phyloP scores from a whole-genome alignment of 92 coral and sea anemone genomes.

The Anthopleura xanthogrammica region DNA sequence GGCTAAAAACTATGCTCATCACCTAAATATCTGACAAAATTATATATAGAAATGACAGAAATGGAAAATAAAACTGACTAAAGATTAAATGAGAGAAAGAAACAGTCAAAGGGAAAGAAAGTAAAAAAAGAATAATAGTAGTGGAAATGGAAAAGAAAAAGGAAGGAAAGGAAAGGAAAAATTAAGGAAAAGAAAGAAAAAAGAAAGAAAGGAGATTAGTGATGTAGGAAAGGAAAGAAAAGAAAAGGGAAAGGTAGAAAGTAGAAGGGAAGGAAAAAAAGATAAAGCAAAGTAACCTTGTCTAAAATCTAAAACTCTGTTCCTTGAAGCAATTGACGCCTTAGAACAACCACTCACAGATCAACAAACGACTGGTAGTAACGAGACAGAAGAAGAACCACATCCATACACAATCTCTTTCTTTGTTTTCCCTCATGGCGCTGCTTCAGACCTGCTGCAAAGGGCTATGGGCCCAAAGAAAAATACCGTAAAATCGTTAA shows the following conservation, averaged over 20 bases:
- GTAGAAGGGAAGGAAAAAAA: background rate
- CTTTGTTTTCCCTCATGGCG: conserved; percentile 89
- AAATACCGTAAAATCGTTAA: conserved; percentile 23
- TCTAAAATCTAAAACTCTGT: background rate
- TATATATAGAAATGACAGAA: too few species aligned
- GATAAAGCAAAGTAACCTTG: background rate
- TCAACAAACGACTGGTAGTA: conserved; percentile 60
- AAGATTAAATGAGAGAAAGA: too few species aligned
- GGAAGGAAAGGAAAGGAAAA: background rate
- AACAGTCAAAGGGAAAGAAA: too few species aligned
- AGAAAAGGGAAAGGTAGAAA: background rate
- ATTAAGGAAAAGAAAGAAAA: background rate
- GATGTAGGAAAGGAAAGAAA: background rate
- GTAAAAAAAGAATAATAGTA: too few species aligned
- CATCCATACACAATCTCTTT: conserved; percentile 99
- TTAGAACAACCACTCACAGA: conserved; percentile 27
- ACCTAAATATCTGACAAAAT: too few species aligned
- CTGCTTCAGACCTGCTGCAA: conserved; percentile 52
- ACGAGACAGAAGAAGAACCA: conserved; percentile 78
- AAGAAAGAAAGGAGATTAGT: background rate
- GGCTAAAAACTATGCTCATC: too few species aligned
- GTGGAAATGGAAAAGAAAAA: too few species aligned
- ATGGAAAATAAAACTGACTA: too few species aligned
- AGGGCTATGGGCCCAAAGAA: conserved; percentile 60
- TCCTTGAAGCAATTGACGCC: conserved; percentile 35